A percentile compares a stretch with the other conserved stretches of the same genome.
Evolutionary conservation across 2,113 vertebrate genomes (phyloP).

Genomic region (Neolamprologus tretocephalus): DNA sequence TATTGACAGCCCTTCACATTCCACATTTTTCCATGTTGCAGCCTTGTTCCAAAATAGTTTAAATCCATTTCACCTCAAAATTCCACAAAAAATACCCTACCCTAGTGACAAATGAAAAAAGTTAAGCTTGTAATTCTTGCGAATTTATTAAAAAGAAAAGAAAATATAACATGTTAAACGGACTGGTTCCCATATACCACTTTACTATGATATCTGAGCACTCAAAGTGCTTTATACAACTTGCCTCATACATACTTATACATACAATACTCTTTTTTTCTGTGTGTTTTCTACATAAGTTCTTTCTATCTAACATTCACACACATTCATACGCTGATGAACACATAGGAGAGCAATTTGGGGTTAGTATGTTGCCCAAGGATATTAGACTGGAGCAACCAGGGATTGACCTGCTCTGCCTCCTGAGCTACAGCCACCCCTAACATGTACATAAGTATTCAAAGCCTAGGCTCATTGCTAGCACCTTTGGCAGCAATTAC

Average conservation of each 20-base stretch:
- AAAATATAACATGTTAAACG: neutral
- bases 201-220: neutral
- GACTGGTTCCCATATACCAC: neutral
- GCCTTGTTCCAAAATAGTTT: neutral
- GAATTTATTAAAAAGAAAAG: neutral
- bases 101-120: neutral
- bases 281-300: neutral
- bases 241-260: neutral
- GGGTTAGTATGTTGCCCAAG: neutral
- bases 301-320: neutral
- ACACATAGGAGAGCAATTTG: neutral
- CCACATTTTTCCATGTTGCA: neutral
- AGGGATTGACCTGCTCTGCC: neutral
- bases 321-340: neutral
- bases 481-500: neutral
- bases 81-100: neutral
- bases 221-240: neutral
- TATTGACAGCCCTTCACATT: neutral
- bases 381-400: neutral
- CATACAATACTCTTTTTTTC: neutral
- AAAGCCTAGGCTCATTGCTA: neutral
- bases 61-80: neutral
- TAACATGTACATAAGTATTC: neutral
- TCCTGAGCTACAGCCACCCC: neutral
- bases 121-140: neutral